Base-by-base conservation (phyloP, 2,888 invertebrate genomes). In the Himalopsyche japonica region DNA sequence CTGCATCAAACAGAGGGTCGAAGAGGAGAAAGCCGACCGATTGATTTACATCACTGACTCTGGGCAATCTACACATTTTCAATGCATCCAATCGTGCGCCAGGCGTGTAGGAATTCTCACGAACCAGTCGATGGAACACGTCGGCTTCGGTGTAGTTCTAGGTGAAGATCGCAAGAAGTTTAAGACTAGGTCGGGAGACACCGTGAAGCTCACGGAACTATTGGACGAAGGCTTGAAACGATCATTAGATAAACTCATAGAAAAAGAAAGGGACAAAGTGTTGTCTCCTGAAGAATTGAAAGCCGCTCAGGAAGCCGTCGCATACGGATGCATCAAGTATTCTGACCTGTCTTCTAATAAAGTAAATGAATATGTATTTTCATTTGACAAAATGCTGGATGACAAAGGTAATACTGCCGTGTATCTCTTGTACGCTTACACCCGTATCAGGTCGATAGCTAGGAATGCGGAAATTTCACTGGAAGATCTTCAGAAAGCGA, bases 91-190 rank as follows among this genome's bases (percentile, higher is more conserved):
- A 88, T 95, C 94, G 48, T 97, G 97, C 88, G 98, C 97, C 0
- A 93, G 94, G 88, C 93, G 95, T 85, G 95, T 95, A 79, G 97
- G 96, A 3, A 95, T 97, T 89, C 91, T 95, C 15, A 90, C 89
- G 32, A 93, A 95, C 88, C 94, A 94, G 7, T 94, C 96, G 84
- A 92, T 98, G 0, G 98, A 99, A 90, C 98, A 98, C 91, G 97
- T 99, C 18, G 96, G 95, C 1, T 99, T 99, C 90, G 99, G 99
- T 18, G 97, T 99, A 8, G 99, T 99, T 0, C 92, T 99, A 3
- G 99, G 99, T 18, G 99, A 99, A 91, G 99, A 99, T 91, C 98
- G 97, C 89, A 99, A 99, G 90, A 99, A 99, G 91, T 99, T 99
- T 89, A 99, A 99, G 91, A 99, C 99, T 0, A 94, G 99, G 77